Base-by-base conservation (phyloP, 1,140 invertebrate genomes). In the Mylabris phalerata region DNA sequence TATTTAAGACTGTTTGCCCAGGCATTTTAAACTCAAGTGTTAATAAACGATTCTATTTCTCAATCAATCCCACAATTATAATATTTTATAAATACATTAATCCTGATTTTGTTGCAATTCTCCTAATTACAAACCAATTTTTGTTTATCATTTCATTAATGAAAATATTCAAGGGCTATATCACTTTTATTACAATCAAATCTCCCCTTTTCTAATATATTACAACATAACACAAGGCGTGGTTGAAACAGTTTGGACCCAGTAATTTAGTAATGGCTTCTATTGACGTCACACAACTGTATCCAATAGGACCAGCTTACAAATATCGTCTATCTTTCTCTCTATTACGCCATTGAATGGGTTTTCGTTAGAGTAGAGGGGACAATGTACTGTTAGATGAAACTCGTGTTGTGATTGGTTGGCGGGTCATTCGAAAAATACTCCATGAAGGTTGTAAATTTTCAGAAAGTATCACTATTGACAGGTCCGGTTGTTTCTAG, bases 1-100 rank as follows among this genome's bases (percentile, higher is more conserved):
- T 68, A 67, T 67, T 64, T 63, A 66, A 10, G 51, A 54, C 47
- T 68, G 67, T 68, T 68, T 68, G 59, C 65, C 63, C 62, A 67
- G 63, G 55, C 65, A 61, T 68, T 68, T 19, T 67, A 68, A 65
- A 62, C 58, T 59, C 57, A 50, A 32, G 32, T 7, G 32, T 59
- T 57, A 57, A 67, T 54, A 62, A 60, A 60, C 65, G 62, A 67
- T 68, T 68, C 65, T 48, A 59, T 4, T 32, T 32, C 4, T 32
- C 32, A 5, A 32, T 32, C 2, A 32, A 32, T 7, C 19, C 19
- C 19, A 19, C 19, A 19, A 19, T 55, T 55, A 55, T 65, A 59
- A 49, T 56, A 48, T 57, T 52, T 60, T 62, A 59, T 54, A 54
- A 44, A 19, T 46, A 42, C 58, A 64, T 65, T 57, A 65, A 67